Evolutionary conservation across 2,888 invertebrate species (phyloP).

Genomic region (Tineola bisselliella): DNA sequence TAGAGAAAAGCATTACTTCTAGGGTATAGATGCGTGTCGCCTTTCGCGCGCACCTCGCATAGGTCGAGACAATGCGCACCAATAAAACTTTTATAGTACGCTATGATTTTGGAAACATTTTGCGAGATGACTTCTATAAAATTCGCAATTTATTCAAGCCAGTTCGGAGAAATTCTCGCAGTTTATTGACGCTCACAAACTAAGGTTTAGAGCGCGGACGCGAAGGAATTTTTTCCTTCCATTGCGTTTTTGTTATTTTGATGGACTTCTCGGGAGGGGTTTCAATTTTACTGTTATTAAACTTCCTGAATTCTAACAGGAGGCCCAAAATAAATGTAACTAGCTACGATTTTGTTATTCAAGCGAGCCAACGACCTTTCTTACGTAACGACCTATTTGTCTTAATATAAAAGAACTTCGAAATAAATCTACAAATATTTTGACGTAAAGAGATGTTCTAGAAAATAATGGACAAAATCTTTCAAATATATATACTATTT

Average conservation of each 20-base stretch:
- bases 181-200: constrained; percentile 22
- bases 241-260: constrained; percentile 18
- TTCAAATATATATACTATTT: not conserved
- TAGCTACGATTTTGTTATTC: not conserved
- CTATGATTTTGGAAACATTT: constrained; percentile 59
- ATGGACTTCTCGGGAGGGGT: constrained; percentile 21
- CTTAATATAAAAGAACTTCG: not conserved
- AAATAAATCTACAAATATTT: not conserved
- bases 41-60: constrained; percentile 18
- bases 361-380: not conserved
- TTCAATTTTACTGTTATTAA: constrained; percentile 16
- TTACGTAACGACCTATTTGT: not conserved
- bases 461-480: not conserved
- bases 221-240: constrained; percentile 25
- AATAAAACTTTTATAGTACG: constrained; percentile 59
- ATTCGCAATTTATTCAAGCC: constrained; percentile 46
- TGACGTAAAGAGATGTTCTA: not conserved
- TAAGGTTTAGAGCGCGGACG: constrained; percentile 28
- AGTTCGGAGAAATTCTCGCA: constrained; percentile 32
- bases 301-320: constrained; percentile 9
- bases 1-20: too few species aligned
- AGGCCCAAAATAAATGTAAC: not conserved
- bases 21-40: not conserved
- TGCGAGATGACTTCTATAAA: constrained; percentile 56
- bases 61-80: constrained; percentile 46